phyloP scores from a whole-genome alignment of 1,140 invertebrate genomes.

The Neelides sp. region DNA sequence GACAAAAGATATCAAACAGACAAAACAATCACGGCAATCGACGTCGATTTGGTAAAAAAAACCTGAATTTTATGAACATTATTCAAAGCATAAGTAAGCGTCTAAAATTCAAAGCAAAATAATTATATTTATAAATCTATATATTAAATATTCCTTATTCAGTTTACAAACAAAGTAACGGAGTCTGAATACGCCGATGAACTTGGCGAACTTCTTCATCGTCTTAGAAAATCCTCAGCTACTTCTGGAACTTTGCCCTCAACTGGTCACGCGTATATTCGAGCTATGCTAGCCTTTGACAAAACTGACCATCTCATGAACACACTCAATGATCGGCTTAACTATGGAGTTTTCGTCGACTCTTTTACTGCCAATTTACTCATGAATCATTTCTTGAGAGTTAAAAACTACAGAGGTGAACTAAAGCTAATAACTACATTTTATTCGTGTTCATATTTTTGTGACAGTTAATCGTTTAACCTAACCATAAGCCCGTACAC shows the following conservation, averaged over 20 bases:
- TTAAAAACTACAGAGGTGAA: slow-evolving; percentile 45
- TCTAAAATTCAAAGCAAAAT: not conserved
- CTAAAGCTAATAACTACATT: not conserved
- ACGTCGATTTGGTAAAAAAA: slow-evolving; percentile 49
- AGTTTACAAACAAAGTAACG: slow-evolving; percentile 48
- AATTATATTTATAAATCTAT: not conserved
- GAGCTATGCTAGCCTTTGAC: slow-evolving; percentile 48
- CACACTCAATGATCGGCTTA: slow-evolving; percentile 63
- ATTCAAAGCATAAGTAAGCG: too few species aligned
- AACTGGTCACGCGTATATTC: slow-evolving; percentile 64
- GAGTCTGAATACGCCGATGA: slow-evolving; percentile 46
- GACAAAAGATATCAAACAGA: slow-evolving; percentile 44
- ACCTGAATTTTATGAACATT: not conserved
- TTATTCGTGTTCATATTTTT: not conserved
- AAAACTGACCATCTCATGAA: slow-evolving; percentile 50
- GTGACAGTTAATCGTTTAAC: not conserved
- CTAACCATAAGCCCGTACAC: not conserved
- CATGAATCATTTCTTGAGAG: slow-evolving; percentile 64
- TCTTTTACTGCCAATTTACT: slow-evolving; percentile 61
- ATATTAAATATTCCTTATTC: slow-evolving; percentile 1
- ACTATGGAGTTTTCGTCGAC: slow-evolving; percentile 83
- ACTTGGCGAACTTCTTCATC: slow-evolving; percentile 52
- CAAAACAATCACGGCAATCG: slow-evolving; percentile 49
- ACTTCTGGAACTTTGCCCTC: slow-evolving; percentile 57
- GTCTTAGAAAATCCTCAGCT: slow-evolving; percentile 53